Evolutionary conservation across 1,140 invertebrate genomes (phyloP), one percentile per base, ranked within the genome.

Genomic region (Bactericera cockerelli): DNA sequence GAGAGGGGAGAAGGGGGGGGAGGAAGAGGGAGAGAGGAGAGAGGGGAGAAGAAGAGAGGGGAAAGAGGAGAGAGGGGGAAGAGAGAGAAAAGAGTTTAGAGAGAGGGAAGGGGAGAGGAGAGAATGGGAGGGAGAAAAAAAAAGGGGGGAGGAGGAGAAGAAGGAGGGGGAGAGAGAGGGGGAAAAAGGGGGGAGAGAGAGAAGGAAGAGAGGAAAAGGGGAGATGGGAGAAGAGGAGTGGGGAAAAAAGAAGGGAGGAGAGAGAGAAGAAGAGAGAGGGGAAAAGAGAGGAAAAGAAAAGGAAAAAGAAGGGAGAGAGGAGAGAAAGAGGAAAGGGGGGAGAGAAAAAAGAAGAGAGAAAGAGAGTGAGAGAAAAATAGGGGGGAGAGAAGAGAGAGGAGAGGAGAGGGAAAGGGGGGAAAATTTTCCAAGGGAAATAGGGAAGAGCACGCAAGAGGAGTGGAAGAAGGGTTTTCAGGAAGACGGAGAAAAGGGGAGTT

Each of bases 371-470:
- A 14, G 14, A 53, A 6, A 14, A 6, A 14, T 19, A 53, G n/a
- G 49, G n/a, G 49, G 24, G 4, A 53, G 49, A 53, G 49, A n/a
- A 53, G 49, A 53, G 49, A 6, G 49, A 53, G 49, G n/a, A n/a
- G 24, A 24, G 24, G 49, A 3, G 14, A 6, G 24, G 4, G 19
- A 6, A 31, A 31, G 28, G 13, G n/a, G n/a, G n/a, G n/a, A n/a
- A n/a, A n/a, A n/a, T n/a, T n/a, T n/a, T n/a, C n/a, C n/a, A 31
- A 31, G 4, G 13, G 28, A 31, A 31, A 31, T 6, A 31, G 28
- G 13, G 28, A 31, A 31, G 28, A 6, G 28, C 4, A 13, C 4
- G 28, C 4, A 13, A 31, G 28, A 31, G 28, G 28, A 31, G 13
- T 31, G 28, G 4, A 31, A 6, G 28, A 31, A 31, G 28, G 28